A percentile compares a stretch with the other conserved stretches of the same genome.
Conservation (phyloP, 1,140 invertebrate species). For the Heliconius himera region DNA sequence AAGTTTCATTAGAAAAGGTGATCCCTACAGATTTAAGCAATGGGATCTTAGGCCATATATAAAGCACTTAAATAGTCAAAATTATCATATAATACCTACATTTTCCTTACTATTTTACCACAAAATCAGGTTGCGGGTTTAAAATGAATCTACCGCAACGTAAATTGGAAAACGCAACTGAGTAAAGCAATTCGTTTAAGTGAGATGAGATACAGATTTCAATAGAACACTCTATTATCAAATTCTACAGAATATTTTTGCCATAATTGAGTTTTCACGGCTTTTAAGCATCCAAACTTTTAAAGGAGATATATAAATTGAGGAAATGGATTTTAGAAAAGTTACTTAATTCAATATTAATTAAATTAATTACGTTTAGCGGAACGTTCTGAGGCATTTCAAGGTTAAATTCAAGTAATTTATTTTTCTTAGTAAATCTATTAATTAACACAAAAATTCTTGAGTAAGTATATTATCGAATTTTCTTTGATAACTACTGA, state of each 20-base stretch:
- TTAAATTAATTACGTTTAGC: not conserved
- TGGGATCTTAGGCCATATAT: no score
- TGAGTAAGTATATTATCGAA: not conserved
- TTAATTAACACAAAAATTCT: not conserved
- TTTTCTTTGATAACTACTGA: not conserved
- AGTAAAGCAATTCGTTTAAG: conserved; percentile 12
- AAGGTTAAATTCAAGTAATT: not conserved
- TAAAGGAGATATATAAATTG: not conserved
- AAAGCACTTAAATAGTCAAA: not conserved
- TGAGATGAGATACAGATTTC: not conserved
- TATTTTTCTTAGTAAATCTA: not conserved
- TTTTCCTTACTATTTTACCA: not conserved
- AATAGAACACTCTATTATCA: not conserved
- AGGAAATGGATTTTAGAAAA: not conserved
- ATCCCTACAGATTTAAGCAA: no score
- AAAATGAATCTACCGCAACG: conserved; percentile 11
- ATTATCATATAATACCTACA: not conserved
- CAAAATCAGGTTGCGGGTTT: not conserved
- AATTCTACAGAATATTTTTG: not conserved
- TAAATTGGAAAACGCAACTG: conserved; percentile 11
- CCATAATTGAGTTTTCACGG: not conserved
- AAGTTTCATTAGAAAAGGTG: no score
- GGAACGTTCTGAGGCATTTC: not conserved
- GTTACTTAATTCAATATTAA: not conserved
- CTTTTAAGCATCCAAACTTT: not conserved